phyloP scores from a whole-genome alignment of 2,797 vertebrate genomes.

The Hippocampus kuda region DNA sequence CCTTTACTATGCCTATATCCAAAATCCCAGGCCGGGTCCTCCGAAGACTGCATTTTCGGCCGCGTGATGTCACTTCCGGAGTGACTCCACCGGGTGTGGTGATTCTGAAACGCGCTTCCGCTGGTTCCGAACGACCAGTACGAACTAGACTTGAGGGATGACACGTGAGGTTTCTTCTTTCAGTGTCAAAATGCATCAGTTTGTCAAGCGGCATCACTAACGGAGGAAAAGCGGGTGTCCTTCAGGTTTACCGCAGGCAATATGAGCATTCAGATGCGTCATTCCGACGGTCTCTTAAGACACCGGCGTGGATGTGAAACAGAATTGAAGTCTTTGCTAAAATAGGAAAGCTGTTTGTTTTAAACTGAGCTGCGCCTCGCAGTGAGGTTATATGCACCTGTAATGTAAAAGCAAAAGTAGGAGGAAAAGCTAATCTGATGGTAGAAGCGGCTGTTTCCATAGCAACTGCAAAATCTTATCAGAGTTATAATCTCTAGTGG shows the following conservation, averaged over 20 bases:
- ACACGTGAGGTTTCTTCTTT: background rate
- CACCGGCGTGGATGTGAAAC: background rate
- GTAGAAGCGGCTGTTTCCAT: slow-evolving; percentile 63
- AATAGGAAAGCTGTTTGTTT: background rate
- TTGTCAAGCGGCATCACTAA: background rate
- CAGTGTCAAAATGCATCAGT: background rate
- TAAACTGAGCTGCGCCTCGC: slow-evolving; percentile 4
- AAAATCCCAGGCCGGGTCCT: too few relatives aligned
- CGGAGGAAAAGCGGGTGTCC: too few relatives aligned
- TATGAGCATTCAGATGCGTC: background rate
- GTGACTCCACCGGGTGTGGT: too few relatives aligned
- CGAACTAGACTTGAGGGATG: too few relatives aligned
- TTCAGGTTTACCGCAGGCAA: too few relatives aligned
- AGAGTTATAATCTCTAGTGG: slow-evolving; percentile 11
- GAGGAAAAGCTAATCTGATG: slow-evolving; percentile 38
- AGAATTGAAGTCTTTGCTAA: background rate
- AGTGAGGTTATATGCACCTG: slow-evolving; percentile 11
- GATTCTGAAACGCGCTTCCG: too few relatives aligned
- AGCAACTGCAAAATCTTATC: slow-evolving; percentile 57
- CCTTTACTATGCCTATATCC: slow-evolving; percentile 6
- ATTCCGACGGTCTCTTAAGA: background rate
- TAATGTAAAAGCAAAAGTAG: slow-evolving; percentile 18
- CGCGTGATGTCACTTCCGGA: too few relatives aligned
- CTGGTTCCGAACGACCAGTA: too few relatives aligned
- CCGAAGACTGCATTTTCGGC: too few relatives aligned